Conservation (phyloP, 2,797 vertebrate species). For the Phrynocephalus vlangalii region DNA sequence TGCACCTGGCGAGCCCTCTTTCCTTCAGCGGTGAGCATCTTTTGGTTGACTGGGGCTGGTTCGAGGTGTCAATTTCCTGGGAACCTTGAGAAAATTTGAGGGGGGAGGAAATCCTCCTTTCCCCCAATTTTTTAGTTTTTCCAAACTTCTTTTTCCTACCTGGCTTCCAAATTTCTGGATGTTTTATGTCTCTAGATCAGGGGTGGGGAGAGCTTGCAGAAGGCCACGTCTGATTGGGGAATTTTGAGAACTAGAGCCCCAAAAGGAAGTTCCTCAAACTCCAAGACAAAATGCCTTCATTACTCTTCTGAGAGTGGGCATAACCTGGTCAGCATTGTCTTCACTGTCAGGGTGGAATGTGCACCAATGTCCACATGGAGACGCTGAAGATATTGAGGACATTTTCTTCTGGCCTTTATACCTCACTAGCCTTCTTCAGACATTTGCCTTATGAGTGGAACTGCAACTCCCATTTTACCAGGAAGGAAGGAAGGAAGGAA, state of each 20-base stretch:
- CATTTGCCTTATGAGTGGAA: no score
- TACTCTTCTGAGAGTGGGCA: not conserved
- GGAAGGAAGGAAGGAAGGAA: no score
- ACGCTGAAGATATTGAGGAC: not conserved
- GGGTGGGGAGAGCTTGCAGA: not conserved
- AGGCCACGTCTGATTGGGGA: not conserved
- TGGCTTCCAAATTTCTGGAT: no score
- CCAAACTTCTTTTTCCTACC: no score
- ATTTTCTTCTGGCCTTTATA: not conserved
- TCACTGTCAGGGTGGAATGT: not conserved
- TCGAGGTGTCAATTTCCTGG: no score
- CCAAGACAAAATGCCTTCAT: not conserved
- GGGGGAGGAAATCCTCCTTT: no score
- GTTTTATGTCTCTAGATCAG: not conserved
- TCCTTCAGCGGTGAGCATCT: constrained; percentile 83
- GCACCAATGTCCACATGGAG: not conserved
- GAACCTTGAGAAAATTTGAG: no score
- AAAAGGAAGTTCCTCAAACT: not conserved
- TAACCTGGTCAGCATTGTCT: not conserved
- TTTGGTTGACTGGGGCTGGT: not conserved
- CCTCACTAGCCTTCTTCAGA: not conserved
- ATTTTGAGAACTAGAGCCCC: not conserved
- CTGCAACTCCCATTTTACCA: no score
- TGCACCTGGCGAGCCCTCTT: constrained; percentile 84
- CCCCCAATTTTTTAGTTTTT: no score